These are phyloP conservation scores for Odocoileus hemionus DNA, from an alignment of 2,113 vertebrate genomes.

Conservation along the genomic window DNA sequence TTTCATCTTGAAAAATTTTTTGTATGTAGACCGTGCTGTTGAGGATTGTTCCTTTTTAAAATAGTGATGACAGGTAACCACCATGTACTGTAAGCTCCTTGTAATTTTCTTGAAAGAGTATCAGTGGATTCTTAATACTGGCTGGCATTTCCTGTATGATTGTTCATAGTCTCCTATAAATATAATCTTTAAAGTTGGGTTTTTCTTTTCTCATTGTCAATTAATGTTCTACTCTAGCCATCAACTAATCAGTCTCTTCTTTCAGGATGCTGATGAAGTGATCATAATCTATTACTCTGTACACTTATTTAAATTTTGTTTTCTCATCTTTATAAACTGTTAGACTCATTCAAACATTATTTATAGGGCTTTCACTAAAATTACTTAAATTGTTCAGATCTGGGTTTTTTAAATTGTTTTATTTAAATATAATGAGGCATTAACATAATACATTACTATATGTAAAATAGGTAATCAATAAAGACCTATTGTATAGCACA, in stretches of 20 bases:
- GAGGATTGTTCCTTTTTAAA: neutral
- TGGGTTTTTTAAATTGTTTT: neutral
- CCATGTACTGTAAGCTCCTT: neutral
- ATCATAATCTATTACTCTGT: neutral
- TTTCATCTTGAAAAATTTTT: neutral
- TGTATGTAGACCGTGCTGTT: rapidly evolving
- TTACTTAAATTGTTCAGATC: neutral
- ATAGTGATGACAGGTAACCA: neutral
- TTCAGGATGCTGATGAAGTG: neutral
- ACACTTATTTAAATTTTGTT: neutral
- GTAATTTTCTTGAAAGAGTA: neutral
- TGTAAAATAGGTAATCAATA: neutral
- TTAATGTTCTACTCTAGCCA: neutral
- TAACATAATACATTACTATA: neutral
- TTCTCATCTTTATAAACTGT: neutral
- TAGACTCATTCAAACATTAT: neutral
- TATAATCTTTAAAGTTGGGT: neutral
- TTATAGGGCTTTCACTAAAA: neutral
- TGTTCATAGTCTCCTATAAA: neutral
- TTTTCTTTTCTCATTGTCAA: neutral
- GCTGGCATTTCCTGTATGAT: neutral
- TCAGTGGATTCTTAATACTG: neutral
- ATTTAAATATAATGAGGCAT: neutral
- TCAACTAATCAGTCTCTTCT: neutral
- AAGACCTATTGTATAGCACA: neutral